Evolutionary conservation across 2,888 invertebrate genomes (phyloP), one percentile per base, ranked within the genome.

Genomic region (Athetis lepigone): DNA sequence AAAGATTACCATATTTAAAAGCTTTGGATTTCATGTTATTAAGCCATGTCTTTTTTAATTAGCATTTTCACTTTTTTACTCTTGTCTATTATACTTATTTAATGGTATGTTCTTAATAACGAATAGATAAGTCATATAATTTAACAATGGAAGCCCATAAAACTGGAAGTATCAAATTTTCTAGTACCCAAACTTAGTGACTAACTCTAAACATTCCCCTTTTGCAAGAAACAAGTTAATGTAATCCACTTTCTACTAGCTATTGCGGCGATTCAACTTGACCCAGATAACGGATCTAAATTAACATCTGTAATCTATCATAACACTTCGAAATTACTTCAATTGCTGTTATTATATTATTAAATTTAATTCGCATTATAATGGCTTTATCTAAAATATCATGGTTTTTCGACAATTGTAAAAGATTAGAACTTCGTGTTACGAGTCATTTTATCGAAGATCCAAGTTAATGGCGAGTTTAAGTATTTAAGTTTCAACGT

Each of bases 161-260:
- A n/a, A n/a, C n/a, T n/a, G n/a, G n/a, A n/a, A n/a, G n/a, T n/a
- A n/a, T n/a, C n/a, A n/a, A n/a, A n/a, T n/a, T 37, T 23, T 45
- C 23, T 45, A 71, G 68, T 54, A 39, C 25, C 25, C 37, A 42
- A 51, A 50, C 36, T 36, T 25, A 63, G 46, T 18, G 2, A 49
- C 40, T 16, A 60, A n/a, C 52, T 33, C 39, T 13, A 21, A 54
- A 45, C 67, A 67, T 59, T 55, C 63, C 63, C 57, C 58, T 62
- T 75, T 73, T 65, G 75, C 59, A 66, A 55, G n/a, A 62, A 77
- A 71, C 79, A 42, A 74, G 79, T 74, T 79, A 75, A 58, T 59
- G 70, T 74, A 79, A 80, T 78, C 70, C 66, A 80, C 81, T 81
- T 81, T 81, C 81, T 81, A 81, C 58, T 56, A 59, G 72, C 69